A percentile compares a stretch with the other conserved stretches of the same genome.
phyloP scores from a whole-genome alignment of 2,888 invertebrate species.

The Alloplasta piceator region DNA sequence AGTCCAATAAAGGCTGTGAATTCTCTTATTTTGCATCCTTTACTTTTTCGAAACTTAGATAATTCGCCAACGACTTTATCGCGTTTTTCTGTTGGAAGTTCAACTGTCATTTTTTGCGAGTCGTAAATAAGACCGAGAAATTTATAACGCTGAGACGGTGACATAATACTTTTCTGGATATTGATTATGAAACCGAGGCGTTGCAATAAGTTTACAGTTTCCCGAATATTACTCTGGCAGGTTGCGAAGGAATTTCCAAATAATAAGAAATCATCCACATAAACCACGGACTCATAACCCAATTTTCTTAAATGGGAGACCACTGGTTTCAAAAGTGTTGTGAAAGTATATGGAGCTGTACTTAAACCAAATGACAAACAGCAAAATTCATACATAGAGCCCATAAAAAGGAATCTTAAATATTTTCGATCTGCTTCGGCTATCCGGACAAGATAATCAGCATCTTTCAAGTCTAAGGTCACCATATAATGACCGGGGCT shows the following conservation, averaged over 20 bases:
- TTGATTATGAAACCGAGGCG: too few species aligned
- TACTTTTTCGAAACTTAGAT: background rate
- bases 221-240: too few species aligned
- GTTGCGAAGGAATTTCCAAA: background rate
- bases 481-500: constrained; percentile 36
- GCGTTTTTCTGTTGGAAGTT: constrained; percentile 48
- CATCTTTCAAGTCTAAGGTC: constrained; percentile 43
- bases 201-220: too few species aligned
- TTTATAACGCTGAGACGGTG: background rate
- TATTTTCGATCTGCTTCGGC: constrained; percentile 63
- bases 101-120: constrained; percentile 25
- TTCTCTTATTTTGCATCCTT: constrained; percentile 49
- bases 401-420: constrained; percentile 64
- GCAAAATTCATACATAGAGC: constrained; percentile 64
- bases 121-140: constrained; percentile 55
- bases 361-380: constrained; percentile 69
- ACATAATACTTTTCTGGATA: too few species aligned
- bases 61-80: constrained; percentile 14
- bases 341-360: constrained; percentile 68
- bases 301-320: constrained; percentile 20
- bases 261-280: constrained; percentile 44
- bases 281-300: constrained; percentile 30
- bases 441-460: constrained; percentile 57
- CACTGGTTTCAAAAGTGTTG: constrained; percentile 66
- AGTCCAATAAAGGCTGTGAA: constrained; percentile 57